Conservation (phyloP, 2,113 vertebrate genomes). For the Suncus etruscus region DNA sequence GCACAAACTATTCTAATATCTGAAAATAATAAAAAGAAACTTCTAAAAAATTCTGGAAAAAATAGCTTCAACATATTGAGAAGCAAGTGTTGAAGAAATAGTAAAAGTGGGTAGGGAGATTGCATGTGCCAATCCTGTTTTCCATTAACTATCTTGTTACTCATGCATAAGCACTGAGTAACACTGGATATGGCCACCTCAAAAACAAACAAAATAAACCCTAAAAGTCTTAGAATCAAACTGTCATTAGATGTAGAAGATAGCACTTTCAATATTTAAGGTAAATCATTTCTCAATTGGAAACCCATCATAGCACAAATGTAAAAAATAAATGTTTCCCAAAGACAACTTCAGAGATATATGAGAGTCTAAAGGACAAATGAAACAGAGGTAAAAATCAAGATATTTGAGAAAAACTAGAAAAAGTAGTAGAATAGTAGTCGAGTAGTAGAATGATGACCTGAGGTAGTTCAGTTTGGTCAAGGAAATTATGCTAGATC, state of each 20-base stretch:
- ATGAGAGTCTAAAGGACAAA: neutral
- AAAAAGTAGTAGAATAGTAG: neutral
- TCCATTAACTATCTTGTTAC: no score
- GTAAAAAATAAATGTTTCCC: neutral
- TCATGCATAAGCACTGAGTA: no score
- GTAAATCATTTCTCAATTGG: neutral
- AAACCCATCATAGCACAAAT: neutral
- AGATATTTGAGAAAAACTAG: neutral
- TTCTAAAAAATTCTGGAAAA: neutral
- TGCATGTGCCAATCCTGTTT: no score
- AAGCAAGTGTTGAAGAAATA: no score
- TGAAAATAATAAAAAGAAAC: slow-evolving; percentile 24
- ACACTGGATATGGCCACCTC: no score
- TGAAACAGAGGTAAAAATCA: neutral
- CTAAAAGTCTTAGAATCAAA: neutral
- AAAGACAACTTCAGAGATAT: neutral
- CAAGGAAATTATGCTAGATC: neutral
- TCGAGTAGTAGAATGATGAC: neutral
- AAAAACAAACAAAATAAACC: no score
- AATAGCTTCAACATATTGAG: neutral
- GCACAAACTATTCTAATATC: neutral
- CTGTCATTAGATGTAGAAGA: neutral
- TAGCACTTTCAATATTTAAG: neutral
- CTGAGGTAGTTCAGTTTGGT: neutral
- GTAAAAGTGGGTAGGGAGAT: no score